These are phyloP conservation scores for Hyla sarda DNA, from an alignment of 2,113 vertebrate genomes.

Conservation along the genomic window DNA sequence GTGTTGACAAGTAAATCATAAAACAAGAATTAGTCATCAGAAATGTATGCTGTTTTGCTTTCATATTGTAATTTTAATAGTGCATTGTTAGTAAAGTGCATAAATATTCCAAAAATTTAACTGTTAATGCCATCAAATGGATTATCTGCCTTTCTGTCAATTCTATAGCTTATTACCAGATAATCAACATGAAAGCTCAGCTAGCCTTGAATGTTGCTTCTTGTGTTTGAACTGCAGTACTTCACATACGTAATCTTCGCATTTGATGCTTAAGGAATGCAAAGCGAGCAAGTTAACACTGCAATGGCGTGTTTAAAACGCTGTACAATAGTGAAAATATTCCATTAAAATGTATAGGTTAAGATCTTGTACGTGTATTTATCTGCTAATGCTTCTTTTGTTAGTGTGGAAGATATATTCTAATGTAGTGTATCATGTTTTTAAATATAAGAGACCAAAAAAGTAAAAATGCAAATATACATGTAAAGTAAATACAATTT, in stretches of 20 bases:
- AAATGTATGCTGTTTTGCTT: background rate
- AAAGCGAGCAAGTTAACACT: background rate
- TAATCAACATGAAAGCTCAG: background rate
- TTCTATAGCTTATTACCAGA: background rate
- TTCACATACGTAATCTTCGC: background rate
- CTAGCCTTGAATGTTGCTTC: background rate
- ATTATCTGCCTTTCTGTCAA: background rate
- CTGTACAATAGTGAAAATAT: background rate
- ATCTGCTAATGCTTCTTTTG: slow-evolving; percentile 25
- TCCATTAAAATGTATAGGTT: slow-evolving; percentile 15
- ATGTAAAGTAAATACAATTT: too few species aligned
- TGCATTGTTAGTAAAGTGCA: background rate
- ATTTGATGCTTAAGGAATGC: slow-evolving; percentile 7
- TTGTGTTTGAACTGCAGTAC: background rate
- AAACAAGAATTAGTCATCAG: too few species aligned
- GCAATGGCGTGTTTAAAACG: background rate
- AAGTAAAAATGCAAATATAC: too few species aligned
- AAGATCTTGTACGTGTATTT: slow-evolving; percentile 2
- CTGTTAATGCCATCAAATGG: too few species aligned
- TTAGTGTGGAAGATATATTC: background rate
- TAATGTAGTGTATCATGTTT: background rate
- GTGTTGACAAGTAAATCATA: too few species aligned
- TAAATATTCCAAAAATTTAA: background rate
- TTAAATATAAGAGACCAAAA: background rate
- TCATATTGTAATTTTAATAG: background rate